Percentiles rank a stretch among this genome's conserved stretches.
These are phyloP conservation scores for Nematolebias whitei DNA, from an alignment of 2,113 vertebrate genomes.

Conservation along the genomic window DNA sequence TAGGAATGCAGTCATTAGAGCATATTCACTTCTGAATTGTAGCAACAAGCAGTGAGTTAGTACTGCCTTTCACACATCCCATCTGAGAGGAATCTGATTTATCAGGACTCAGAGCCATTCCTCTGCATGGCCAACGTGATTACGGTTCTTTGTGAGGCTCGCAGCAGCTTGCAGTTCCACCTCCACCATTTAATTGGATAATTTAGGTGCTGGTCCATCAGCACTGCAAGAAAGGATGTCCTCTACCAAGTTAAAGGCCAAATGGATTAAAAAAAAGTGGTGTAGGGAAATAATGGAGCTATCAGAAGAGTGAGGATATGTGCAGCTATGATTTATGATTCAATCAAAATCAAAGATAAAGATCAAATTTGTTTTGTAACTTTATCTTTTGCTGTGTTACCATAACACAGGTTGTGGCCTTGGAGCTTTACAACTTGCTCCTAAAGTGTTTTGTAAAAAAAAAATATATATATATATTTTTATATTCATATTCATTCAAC, in stretches of 20 bases:
- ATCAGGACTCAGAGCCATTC: constrained; percentile 61
- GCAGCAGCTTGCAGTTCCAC: constrained; percentile 48
- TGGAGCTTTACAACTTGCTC: background rate
- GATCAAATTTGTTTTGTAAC: background rate
- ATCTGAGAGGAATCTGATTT: constrained; percentile 71
- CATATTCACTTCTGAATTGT: background rate
- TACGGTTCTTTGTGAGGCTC: constrained; percentile 60
- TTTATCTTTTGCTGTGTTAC: background rate
- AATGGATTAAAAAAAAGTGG: constrained; percentile 39
- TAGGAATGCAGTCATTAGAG: constrained; percentile 10
- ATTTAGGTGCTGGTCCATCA: constrained; percentile 61
- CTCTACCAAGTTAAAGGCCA: constrained; percentile 51
- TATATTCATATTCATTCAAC: too few relatives aligned
- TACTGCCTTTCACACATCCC: constrained; percentile 72
- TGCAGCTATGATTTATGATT: background rate
- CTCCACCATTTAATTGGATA: constrained; percentile 68
- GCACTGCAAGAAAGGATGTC: constrained; percentile 52
- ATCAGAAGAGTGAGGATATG: background rate
- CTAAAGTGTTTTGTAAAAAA: too few relatives aligned
- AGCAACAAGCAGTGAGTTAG: constrained; percentile 45
- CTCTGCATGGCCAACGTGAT: constrained; percentile 60
- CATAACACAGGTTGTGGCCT: background rate
- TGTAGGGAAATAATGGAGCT: constrained; percentile 19
- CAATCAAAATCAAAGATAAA: background rate
- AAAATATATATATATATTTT: too few relatives aligned